phyloP scores from a whole-genome alignment of 2,888 invertebrate genomes.

The Sphaerophoria taeniata region DNA sequence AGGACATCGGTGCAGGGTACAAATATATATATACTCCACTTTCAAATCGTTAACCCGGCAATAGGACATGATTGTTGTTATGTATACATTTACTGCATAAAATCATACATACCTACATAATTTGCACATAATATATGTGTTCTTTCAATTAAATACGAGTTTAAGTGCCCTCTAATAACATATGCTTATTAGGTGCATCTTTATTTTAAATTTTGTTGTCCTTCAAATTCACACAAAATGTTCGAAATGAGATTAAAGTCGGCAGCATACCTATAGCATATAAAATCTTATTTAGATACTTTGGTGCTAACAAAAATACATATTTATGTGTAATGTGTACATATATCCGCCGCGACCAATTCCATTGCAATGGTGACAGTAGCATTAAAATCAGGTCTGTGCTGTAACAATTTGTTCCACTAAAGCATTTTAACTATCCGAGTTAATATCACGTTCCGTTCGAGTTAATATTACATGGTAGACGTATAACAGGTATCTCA shows the following conservation, averaged over 20 bases:
- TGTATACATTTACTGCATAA: too few relatives aligned
- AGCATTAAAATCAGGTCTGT: slow-evolving; percentile 42
- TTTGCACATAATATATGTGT: neutral
- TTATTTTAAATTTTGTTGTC: slow-evolving; percentile 31
- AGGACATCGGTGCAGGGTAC: slow-evolving; percentile 76
- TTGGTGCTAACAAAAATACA: neutral
- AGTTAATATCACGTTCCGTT: slow-evolving; percentile 40
- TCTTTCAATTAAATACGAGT: neutral
- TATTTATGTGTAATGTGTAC: slow-evolving; percentile 4
- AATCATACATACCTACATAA: slow-evolving; percentile 8
- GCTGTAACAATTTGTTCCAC: slow-evolving; percentile 33
- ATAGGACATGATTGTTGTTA: slow-evolving; percentile 43
- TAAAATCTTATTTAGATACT: too few relatives aligned
- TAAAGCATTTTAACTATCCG: slow-evolving; percentile 22
- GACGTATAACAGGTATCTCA: neutral
- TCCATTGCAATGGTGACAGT: slow-evolving; percentile 33
- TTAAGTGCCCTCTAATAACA: slow-evolving; percentile 2
- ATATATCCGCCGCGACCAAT: slow-evolving; percentile 39
- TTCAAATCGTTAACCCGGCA: slow-evolving; percentile 57
- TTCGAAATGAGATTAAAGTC: neutral
- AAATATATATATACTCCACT: slow-evolving; percentile 61
- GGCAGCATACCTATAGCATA: too few relatives aligned
- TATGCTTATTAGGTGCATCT: slow-evolving; percentile 16
- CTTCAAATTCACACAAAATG: slow-evolving; percentile 24
- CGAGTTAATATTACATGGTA: slow-evolving; percentile 24